Base-by-base conservation (phyloP, 2,888 invertebrate species). In the Chelonus formosanus region DNA sequence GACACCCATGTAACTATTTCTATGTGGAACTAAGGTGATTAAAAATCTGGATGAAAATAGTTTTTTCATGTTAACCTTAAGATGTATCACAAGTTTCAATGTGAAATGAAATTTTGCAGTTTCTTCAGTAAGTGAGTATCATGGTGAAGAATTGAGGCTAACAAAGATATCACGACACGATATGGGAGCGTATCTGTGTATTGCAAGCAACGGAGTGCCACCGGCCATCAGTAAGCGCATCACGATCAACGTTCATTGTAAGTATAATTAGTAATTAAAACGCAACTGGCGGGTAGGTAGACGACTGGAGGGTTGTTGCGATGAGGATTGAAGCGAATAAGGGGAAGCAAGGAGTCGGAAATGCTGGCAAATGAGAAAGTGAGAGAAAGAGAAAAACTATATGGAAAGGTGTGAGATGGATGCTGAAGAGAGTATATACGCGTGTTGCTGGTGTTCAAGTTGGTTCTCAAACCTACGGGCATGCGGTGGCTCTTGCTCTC, bases 181-280 rank as follows among this genome's bases (percentile, higher is more conserved):
- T 83, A 95, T 95, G 95, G 95, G 95, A 10, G 91, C 93, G 70
- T 96, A 95, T 85, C 88, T 95, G 76, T 95, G 95, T 86, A 95
- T 95, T 75, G 95, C 95, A 52, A 91, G 92, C 75, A 96, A 96
- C 78, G 92, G 93, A 36, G 91, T 95, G 55, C 95, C 95, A 50
- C 95, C 95, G 57, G 90, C 93, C 62, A 92, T 95, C 77, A 94
- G 94, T 86, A 95, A 95, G 86, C 89, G 95, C 81, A 94, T 95
- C 80, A 90, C 90, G 82, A 91, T 95, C 80, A 93, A 91, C 87
- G 95, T 95, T 75, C 92, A 95, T 84, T 96, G 96, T 95, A 87
- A 92, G 95, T 92, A 67, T 65, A 86, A 72, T 70, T 64, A 60
- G 63, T 62, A 67, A 69, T 71, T 71, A 67, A 66, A 59, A 57